Evolutionary conservation across 2,888 invertebrate genomes (phyloP).

Genomic region (Luperina testacea): DNA sequence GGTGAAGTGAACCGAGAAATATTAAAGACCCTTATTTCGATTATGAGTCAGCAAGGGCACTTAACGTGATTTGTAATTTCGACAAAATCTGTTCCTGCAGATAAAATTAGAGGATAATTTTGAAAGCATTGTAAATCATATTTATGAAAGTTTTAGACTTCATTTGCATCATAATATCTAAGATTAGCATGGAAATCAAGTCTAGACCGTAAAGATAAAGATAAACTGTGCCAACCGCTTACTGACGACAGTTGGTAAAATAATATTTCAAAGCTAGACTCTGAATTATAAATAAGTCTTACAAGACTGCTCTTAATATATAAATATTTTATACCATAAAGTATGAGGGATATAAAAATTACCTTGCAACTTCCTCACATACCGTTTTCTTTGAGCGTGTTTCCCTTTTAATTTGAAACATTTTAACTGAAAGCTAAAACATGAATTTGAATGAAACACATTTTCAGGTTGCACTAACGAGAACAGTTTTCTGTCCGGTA

Average conservation of each 20-base stretch:
- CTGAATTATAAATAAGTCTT: conserved; percentile 57
- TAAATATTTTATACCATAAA: conserved; percentile 58
- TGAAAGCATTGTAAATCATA: conserved; percentile 37
- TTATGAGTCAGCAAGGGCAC: conserved; percentile 26
- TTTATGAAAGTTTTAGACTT: conserved; percentile 43
- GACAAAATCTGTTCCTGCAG: conserved; percentile 3
- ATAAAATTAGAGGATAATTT: conserved; percentile 23
- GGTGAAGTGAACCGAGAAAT: conserved; percentile 36
- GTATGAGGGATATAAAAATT: conserved; percentile 51
- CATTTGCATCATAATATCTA: conserved; percentile 47
- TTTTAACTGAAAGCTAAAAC: conserved; percentile 43
- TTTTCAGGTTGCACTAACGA: conserved; percentile 49
- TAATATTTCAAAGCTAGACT: conserved; percentile 52
- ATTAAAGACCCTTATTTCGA: conserved; percentile 27
- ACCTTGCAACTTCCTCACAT: conserved; percentile 47
- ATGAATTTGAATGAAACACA: conserved; percentile 48
- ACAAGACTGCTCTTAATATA: conserved; percentile 53
- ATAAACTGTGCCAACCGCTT: conserved; percentile 46
- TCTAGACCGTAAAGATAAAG: conserved; percentile 47
- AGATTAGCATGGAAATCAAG: conserved; percentile 53
- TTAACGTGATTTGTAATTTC: conserved; percentile 29
- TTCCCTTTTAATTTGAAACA: conserved; percentile 49
- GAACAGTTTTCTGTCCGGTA: conserved; percentile 33
- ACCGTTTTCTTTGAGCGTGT: conserved; percentile 55
- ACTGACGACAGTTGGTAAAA: conserved; percentile 41